These are phyloP conservation scores for Rhaphigaster nebulosa DNA, from an alignment of 2,888 invertebrate genomes.

Conservation along the genomic window DNA sequence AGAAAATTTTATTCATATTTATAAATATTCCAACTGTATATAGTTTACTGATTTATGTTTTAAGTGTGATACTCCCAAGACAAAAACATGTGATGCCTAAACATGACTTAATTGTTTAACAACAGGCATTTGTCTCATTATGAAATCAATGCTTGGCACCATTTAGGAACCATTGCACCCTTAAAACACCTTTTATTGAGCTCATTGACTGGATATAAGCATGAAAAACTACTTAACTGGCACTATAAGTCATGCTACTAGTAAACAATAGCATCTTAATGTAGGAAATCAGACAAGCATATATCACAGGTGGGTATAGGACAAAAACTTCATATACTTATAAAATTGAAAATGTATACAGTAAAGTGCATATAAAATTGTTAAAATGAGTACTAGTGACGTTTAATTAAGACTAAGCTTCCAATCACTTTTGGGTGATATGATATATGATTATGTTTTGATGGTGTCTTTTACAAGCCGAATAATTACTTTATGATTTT, in stretches of 20 bases:
- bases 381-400: background rate
- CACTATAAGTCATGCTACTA: background rate
- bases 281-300: background rate
- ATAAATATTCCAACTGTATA: background rate
- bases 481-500: background rate
- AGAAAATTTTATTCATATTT: constrained; percentile 28
- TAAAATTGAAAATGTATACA: background rate
- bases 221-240: background rate
- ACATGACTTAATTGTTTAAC: constrained; percentile 7
- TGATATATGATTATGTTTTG: background rate
- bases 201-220: background rate
- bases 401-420: background rate
- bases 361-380: background rate
- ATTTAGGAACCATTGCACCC: background rate
- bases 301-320: background rate
- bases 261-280: background rate
- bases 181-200: background rate
- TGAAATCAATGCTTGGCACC: background rate
- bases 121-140: constrained; percentile 28
- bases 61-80: background rate
- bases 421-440: background rate
- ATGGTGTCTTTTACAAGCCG: background rate
- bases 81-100: constrained; percentile 27
- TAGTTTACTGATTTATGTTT: background rate
- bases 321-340: background rate